Evolutionary conservation across 2,797 vertebrate genomes (phyloP).

Genomic region (Chanos chanos): DNA sequence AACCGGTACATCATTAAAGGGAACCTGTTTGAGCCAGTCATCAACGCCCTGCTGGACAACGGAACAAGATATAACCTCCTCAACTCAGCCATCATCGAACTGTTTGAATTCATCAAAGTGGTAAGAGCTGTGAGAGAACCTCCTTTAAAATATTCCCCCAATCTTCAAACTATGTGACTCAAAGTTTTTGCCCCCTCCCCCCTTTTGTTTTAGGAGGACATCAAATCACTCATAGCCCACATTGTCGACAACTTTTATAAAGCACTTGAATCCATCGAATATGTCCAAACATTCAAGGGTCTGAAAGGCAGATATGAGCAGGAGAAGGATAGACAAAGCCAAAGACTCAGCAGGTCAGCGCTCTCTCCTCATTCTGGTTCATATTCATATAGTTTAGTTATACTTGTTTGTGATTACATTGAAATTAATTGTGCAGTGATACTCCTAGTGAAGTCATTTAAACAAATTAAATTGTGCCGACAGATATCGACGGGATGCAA

Average conservation of each 20-base stretch:
- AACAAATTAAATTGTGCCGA: conserved; percentile 31
- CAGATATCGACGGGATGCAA: conserved; percentile 90
- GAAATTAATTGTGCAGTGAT: too few species aligned
- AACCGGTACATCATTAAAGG: conserved; percentile 98
- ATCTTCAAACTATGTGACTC: neutral
- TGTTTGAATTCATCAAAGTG: conserved; percentile 98
- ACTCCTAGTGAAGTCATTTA: too few species aligned
- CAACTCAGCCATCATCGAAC: conserved; percentile 95
- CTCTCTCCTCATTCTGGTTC: neutral
- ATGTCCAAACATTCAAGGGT: conserved; percentile 98
- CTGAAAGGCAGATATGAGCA: conserved; percentile 96
- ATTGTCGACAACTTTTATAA: conserved; percentile 99
- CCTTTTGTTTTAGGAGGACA: conserved; percentile 83
- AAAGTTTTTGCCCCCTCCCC: too few species aligned
- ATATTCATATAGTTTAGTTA: too few species aligned
- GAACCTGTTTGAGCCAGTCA: conserved; percentile 96
- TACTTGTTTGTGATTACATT: too few species aligned
- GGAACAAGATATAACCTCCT: conserved; percentile 97
- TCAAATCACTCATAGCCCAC: conserved; percentile 95
- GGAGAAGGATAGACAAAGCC: conserved; percentile 93
- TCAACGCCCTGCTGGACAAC: conserved; percentile 96
- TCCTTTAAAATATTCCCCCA: neutral
- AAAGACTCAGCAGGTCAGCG: conserved; percentile 89
- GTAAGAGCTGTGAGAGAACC: conserved; percentile 70
- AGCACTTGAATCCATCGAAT: conserved; percentile 97